Conservation (phyloP, 30 jellyfish, hydroid and myxozoan species). For the Hydra vulgaris region DNA sequence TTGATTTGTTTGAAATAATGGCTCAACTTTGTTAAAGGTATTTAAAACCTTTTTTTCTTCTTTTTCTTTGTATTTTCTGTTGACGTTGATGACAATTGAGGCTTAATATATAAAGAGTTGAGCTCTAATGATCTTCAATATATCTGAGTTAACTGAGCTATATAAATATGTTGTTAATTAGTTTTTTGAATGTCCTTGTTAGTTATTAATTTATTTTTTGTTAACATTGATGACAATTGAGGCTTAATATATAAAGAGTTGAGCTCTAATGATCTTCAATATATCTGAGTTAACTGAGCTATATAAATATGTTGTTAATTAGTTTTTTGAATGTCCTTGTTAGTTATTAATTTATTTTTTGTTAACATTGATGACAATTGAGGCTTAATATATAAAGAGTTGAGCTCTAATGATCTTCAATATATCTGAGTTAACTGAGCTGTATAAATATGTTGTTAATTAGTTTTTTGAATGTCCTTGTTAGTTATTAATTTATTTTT, state of each 20-base stretch:
- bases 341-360: no score
- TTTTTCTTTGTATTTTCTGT: no score
- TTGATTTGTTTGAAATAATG: conserved; percentile 89
- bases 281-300: not conserved
- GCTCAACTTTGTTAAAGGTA: conserved; percentile 73
- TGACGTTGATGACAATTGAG: not conserved
- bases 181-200: no score
- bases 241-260: conserved; percentile 22
- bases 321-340: no score
- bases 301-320: not conserved
- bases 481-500: no score
- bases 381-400: conserved; percentile 23
- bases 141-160: not conserved
- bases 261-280: not conserved
- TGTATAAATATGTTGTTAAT: not conserved
- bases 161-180: not conserved
- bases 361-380: not conserved
- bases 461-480: no score
- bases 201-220: no score
- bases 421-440: not conserved
- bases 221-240: not conserved
- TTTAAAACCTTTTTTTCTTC: no score
- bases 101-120: conserved; percentile 18
- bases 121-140: not conserved
- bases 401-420: not conserved